Evolutionary conservation across 1,140 invertebrate species (phyloP).

Genomic region (Tetragnatha versicolor): DNA sequence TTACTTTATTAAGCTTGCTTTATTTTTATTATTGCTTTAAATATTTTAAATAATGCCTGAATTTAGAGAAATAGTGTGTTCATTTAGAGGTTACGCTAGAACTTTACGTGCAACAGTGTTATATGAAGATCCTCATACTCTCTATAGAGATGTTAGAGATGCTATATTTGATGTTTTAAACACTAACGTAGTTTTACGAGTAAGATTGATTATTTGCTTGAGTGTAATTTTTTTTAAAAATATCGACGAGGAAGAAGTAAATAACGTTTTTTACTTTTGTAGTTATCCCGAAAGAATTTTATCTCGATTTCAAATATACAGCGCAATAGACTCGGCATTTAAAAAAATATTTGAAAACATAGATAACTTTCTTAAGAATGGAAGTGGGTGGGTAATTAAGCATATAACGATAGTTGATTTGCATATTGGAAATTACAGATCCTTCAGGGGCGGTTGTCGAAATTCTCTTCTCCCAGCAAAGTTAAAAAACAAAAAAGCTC

Average conservation of each 20-base stretch:
- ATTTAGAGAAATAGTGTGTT: no score
- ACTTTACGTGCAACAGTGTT: background rate
- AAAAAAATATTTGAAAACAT: background rate
- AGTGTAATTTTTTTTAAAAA: background rate
- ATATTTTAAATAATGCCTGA: no score
- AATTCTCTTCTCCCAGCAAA: background rate
- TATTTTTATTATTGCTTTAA: no score
- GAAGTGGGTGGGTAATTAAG: slow-evolving; percentile 18
- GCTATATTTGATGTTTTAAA: slow-evolving; percentile 4
- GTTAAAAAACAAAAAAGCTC: slow-evolving; percentile 9
- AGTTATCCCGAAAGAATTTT: background rate
- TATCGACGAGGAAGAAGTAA: background rate
- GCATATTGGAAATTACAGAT: slow-evolving; percentile 12
- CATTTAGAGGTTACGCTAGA: background rate
- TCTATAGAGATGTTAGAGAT: background rate
- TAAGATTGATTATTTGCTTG: slow-evolving; percentile 2
- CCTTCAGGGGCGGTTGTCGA: background rate
- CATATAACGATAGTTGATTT: slow-evolving; percentile 5
- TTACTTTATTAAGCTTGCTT: no score
- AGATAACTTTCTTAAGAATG: slow-evolving; percentile 13
- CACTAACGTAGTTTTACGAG: background rate
- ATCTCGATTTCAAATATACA: slow-evolving; percentile 1
- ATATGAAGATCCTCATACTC: background rate
- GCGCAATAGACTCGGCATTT: background rate
- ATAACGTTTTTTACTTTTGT: slow-evolving; percentile 17